A percentile compares a stretch with the other conserved stretches of the same genome.
These are phyloP conservation scores for Xiphias gladius DNA, from an alignment of 2,113 vertebrate species.

Conservation along the genomic window DNA sequence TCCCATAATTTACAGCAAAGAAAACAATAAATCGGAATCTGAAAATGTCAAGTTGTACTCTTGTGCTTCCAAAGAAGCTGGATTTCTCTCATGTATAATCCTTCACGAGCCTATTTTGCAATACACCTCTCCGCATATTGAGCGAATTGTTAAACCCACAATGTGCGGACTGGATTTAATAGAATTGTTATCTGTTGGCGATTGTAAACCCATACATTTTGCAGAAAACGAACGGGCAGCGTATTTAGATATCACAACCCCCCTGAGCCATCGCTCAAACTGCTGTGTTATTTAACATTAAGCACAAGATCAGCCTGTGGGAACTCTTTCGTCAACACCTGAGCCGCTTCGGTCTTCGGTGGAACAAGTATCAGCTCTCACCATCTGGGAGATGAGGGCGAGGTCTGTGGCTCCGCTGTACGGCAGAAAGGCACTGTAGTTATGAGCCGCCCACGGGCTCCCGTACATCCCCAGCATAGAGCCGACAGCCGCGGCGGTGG, in stretches of 20 bases:
- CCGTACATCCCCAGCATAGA: constrained; percentile 97
- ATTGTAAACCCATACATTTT: not conserved
- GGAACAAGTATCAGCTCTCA: constrained; percentile 80
- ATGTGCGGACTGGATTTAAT: not conserved
- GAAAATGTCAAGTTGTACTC: not conserved
- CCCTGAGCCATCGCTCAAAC: too few relatives aligned
- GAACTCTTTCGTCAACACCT: constrained; percentile 4
- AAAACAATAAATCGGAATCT: not conserved
- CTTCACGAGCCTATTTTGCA: not conserved
- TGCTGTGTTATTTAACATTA: not conserved
- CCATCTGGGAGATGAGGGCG: constrained; percentile 97
- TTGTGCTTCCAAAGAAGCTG: not conserved
- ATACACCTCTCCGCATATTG: not conserved
- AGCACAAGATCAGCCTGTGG: not conserved
- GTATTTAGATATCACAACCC: not conserved
- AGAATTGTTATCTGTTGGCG: not conserved
- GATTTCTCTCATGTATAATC: not conserved
- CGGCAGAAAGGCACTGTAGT: constrained; percentile 96
- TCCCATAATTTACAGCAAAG: not conserved
- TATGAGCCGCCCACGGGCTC: constrained; percentile 91
- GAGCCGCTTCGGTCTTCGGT: not conserved
- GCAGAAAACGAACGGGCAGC: not conserved
- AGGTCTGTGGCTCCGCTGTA: constrained; percentile 93
- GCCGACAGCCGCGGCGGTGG: constrained; percentile 90
- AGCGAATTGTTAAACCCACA: not conserved